Conservation (phyloP, 2,797 vertebrate species). For the Staurois parvus region DNA sequence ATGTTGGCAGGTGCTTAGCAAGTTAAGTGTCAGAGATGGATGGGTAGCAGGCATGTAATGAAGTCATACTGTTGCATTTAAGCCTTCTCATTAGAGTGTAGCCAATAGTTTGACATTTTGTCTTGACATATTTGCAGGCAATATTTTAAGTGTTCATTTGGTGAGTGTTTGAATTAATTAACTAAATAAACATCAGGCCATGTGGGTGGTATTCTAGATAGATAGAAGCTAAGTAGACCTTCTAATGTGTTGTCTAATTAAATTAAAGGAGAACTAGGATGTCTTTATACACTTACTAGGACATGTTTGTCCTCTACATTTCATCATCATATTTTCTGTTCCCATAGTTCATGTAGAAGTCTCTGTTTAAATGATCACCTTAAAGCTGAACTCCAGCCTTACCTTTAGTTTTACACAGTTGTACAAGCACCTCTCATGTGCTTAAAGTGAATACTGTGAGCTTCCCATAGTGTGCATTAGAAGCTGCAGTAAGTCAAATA, state of each 20-base stretch:
- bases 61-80: conserved; percentile 14
- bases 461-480: too few relatives aligned
- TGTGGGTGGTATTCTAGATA: too few relatives aligned
- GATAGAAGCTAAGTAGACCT: too few relatives aligned
- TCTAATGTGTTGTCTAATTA: too few relatives aligned
- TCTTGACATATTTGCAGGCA: not conserved
- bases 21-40: not conserved
- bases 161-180: not conserved
- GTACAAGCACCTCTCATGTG: too few relatives aligned
- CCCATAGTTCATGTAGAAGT: not conserved
- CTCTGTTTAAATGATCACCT: not conserved
- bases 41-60: conserved; percentile 17
- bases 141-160: not conserved
- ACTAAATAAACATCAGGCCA: not conserved
- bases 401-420: too few relatives aligned
- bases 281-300: too few relatives aligned
- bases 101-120: conserved; percentile 1
- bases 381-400: too few relatives aligned
- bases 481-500: too few relatives aligned
- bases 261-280: too few relatives aligned
- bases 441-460: too few relatives aligned
- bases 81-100: not conserved
- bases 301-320: not conserved
- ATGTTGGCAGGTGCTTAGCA: conserved; percentile 4
- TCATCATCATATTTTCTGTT: not conserved